Conservation (phyloP, 2,797 vertebrate genomes). For the Paedocypris micromegethes region DNA sequence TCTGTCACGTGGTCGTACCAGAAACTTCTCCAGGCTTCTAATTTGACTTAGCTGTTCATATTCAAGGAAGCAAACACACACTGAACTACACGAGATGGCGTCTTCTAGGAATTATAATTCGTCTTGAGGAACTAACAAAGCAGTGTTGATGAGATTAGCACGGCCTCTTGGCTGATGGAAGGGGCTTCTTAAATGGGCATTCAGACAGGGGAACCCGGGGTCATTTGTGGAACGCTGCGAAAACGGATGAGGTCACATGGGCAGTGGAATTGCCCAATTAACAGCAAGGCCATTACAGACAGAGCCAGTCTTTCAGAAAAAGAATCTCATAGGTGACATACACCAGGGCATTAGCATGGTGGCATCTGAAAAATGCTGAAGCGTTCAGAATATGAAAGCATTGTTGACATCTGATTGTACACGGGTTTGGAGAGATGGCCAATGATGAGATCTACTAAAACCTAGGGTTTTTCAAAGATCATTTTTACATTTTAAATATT, state of each 20-base stretch:
- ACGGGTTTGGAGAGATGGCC: slow-evolving; percentile 1
- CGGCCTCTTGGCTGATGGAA: slow-evolving; percentile 13
- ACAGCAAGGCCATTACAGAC: slow-evolving; percentile 31
- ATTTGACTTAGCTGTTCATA: slow-evolving; percentile 28
- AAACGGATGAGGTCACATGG: slow-evolving; percentile 34
- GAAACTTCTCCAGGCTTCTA: slow-evolving; percentile 11
- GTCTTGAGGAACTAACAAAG: slow-evolving; percentile 22
- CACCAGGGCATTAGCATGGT: slow-evolving; percentile 16
- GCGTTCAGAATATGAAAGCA: slow-evolving; percentile 11
- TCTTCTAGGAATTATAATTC: slow-evolving; percentile 15
- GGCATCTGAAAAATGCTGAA: slow-evolving; percentile 7
- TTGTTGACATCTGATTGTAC: slow-evolving; percentile 1
- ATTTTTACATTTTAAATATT: too few species aligned
- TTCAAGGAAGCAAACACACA: slow-evolving; percentile 29
- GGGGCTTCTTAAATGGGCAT: slow-evolving; percentile 10
- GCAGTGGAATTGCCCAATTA: slow-evolving; percentile 38
- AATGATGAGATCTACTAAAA: background rate
- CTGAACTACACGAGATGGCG: slow-evolving; percentile 18
- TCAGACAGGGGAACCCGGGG: slow-evolving; percentile 12
- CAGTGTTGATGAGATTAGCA: slow-evolving; percentile 34
- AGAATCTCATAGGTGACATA: slow-evolving; percentile 24
- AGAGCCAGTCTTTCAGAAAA: slow-evolving; percentile 35
- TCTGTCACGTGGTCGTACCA: background rate
- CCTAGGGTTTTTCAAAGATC: too few species aligned
- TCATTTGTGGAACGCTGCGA: slow-evolving; percentile 36